Conservation (phyloP, 2,888 invertebrate species). For the Rhyacophila evoluta region DNA sequence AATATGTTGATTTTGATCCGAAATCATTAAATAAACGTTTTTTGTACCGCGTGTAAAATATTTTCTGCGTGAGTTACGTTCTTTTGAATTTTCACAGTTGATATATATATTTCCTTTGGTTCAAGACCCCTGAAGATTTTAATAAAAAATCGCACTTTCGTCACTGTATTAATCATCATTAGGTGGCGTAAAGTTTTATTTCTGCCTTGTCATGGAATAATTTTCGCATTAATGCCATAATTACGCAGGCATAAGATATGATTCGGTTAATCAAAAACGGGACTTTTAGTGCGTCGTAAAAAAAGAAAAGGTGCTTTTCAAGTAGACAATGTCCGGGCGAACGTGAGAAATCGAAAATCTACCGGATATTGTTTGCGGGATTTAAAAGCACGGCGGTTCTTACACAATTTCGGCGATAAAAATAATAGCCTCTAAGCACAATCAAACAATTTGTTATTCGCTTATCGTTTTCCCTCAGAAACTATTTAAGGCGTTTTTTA, state of each 20-base stretch:
- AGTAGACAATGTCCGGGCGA: not conserved
- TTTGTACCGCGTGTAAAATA: no score
- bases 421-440: no score
- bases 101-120: no score
- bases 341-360: not conserved
- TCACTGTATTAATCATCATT: slow-evolving; percentile 1
- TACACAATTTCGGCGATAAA: no score
- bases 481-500: no score
- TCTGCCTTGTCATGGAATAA: not conserved
- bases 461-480: no score
- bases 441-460: no score
- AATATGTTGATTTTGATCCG: no score
- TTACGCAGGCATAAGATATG: not conserved
- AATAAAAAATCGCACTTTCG: not conserved
- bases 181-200: not conserved
- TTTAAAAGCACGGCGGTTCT: not conserved
- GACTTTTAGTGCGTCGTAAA: not conserved
- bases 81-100: no score
- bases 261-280: not conserved
- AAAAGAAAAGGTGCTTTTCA: not conserved
- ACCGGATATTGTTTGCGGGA: not conserved
- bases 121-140: not conserved
- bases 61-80: no score
- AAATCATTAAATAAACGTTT: no score
- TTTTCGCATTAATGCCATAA: not conserved